phyloP scores from a whole-genome alignment of 2,113 vertebrate genomes.

The Osmerus mordax region DNA sequence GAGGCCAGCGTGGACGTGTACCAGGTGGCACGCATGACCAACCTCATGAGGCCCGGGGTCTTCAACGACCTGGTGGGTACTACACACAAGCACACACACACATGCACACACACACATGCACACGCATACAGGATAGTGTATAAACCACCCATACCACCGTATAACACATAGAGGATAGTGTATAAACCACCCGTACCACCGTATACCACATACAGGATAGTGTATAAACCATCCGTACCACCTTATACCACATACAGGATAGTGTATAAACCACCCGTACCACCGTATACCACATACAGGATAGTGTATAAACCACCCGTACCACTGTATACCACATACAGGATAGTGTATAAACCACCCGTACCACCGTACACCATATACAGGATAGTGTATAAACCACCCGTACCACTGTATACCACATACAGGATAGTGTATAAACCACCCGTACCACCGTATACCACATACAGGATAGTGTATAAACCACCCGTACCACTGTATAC shows the following conservation, averaged over 20 bases:
- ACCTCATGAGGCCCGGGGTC: slow-evolving; percentile 92
- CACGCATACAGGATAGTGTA: neutral
- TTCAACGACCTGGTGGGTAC: slow-evolving; percentile 90
- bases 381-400: slow-evolving; percentile 2
- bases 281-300: neutral
- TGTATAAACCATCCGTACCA: neutral
- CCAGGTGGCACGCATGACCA: slow-evolving; percentile 91
- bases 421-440: neutral
- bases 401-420: neutral
- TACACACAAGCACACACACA: neutral
- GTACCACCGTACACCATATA: too few relatives aligned
- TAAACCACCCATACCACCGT: too few relatives aligned
- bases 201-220: too few relatives aligned
- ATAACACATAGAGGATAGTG: neutral
- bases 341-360: neutral
- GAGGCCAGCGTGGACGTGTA: slow-evolving; percentile 88
- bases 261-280: too few relatives aligned
- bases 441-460: too few relatives aligned
- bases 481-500: too few relatives aligned
- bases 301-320: neutral
- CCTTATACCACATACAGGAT: neutral
- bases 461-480: slow-evolving; percentile 3
- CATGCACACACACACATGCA: too few relatives aligned
- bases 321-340: neutral
- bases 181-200: slow-evolving; percentile 1